phyloP scores from a whole-genome alignment of 1,140 invertebrate species.

The Leptestheria dahalacensis region DNA sequence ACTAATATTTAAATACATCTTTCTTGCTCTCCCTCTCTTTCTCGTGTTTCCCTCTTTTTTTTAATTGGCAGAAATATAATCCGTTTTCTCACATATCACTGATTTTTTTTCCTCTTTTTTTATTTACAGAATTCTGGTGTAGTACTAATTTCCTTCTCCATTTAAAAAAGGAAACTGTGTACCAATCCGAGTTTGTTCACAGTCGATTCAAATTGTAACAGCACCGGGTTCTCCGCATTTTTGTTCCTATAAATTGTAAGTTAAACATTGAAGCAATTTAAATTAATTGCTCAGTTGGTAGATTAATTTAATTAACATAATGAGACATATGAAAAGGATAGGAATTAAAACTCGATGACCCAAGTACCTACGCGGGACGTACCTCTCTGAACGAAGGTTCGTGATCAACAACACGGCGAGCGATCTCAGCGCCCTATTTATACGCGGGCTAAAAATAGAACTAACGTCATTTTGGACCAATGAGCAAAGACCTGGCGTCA shows the following conservation, averaged over 20 bases:
- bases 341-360: background rate
- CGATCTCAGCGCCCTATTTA: conserved; percentile 16
- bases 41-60: background rate
- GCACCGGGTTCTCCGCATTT: too few species aligned
- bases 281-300: background rate
- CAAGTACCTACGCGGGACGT: background rate
- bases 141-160: too few species aligned
- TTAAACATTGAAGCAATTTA: too few species aligned
- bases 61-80: background rate
- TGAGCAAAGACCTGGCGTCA: conserved; percentile 12
- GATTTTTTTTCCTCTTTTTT: background rate
- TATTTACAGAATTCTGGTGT: too few species aligned
- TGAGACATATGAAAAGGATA: background rate
- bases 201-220: too few species aligned
- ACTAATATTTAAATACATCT: conserved; percentile 15
- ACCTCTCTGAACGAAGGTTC: conserved; percentile 6
- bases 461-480: conserved; percentile 16
- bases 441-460: conserved; percentile 16
- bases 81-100: background rate
- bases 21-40: background rate
- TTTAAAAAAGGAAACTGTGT: too few species aligned
- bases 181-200: too few species aligned
- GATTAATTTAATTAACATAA: conserved; percentile 1
- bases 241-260: too few species aligned
- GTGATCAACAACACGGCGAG: conserved; percentile 6